These are phyloP conservation scores for Euschistus heros DNA, from an alignment of 1,140 invertebrate species.

Conservation along the genomic window DNA sequence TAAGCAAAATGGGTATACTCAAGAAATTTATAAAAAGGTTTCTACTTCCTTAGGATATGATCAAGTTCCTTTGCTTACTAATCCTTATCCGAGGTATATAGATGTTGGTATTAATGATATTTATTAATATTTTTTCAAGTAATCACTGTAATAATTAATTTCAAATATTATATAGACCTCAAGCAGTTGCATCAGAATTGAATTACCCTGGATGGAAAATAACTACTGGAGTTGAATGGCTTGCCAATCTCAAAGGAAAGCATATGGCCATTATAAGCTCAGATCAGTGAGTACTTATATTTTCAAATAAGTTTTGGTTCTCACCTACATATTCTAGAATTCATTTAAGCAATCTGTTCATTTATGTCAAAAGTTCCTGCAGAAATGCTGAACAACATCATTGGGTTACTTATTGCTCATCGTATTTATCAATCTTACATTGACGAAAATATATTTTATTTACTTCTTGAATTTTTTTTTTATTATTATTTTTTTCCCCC, in stretches of 20 bases:
- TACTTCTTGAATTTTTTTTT: too few species aligned
- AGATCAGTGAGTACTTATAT: constrained; percentile 49
- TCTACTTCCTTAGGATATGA: constrained; percentile 41
- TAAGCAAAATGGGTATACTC: constrained; percentile 38
- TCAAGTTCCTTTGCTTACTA: constrained; percentile 37
- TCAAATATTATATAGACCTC: constrained; percentile 33
- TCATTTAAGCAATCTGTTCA: too few species aligned
- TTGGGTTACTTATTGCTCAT: too few species aligned
- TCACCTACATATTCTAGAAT: too few species aligned
- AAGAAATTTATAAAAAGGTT: constrained; percentile 39
- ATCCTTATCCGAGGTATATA: constrained; percentile 34
- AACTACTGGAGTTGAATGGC: constrained; percentile 45
- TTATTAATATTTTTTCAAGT: too few species aligned
- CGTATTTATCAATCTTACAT: too few species aligned
- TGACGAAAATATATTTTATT: too few species aligned
- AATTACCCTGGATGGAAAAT: constrained; percentile 51
- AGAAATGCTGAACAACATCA: too few species aligned
- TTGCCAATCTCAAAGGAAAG: constrained; percentile 43
- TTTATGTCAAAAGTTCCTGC: too few species aligned
- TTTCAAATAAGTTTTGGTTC: too few species aligned
- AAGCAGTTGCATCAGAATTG: constrained; percentile 40
- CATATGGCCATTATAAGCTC: constrained; percentile 43
- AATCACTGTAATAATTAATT: background rate
- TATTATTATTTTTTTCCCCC: too few species aligned
- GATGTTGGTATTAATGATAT: too few species aligned